Conservation (phyloP, 2,888 invertebrate genomes). For the Tanypteryx hageni region DNA sequence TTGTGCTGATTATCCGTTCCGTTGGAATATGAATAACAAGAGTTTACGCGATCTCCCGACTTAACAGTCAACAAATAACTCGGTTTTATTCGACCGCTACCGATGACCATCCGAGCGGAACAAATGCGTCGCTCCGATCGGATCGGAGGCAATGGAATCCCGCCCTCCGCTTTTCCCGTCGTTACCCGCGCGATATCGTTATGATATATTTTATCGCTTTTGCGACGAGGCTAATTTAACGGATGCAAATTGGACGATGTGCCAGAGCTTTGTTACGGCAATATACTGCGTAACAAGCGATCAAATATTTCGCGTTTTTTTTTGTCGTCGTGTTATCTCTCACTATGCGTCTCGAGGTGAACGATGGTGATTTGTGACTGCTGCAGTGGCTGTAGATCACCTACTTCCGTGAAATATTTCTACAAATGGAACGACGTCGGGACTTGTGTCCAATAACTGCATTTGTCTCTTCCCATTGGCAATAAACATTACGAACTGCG, state of each 20-base stretch:
- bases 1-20: neutral
- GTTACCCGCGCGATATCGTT: neutral
- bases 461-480: too few relatives aligned
- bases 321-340: too few relatives aligned
- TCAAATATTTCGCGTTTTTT: too few relatives aligned
- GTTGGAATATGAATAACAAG: neutral
- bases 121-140: neutral
- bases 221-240: neutral
- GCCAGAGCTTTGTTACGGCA: too few relatives aligned
- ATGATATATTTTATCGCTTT: neutral
- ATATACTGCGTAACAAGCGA: too few relatives aligned
- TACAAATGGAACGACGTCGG: too few relatives aligned
- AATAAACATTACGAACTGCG: too few relatives aligned
- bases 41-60: neutral
- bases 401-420: too few relatives aligned
- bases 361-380: too few relatives aligned
- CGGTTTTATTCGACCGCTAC: neutral
- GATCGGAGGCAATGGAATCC: neutral
- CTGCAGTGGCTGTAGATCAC: too few relatives aligned
- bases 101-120: constrained; percentile 13
- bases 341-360: too few relatives aligned
- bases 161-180: neutral
- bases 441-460: too few relatives aligned
- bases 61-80: constrained; percentile 11
- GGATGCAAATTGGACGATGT: neutral